A percentile compares a stretch with the other conserved stretches of the same genome.
phyloP scores from a whole-genome alignment of 2,888 invertebrate species.

The Taenaris catops region DNA sequence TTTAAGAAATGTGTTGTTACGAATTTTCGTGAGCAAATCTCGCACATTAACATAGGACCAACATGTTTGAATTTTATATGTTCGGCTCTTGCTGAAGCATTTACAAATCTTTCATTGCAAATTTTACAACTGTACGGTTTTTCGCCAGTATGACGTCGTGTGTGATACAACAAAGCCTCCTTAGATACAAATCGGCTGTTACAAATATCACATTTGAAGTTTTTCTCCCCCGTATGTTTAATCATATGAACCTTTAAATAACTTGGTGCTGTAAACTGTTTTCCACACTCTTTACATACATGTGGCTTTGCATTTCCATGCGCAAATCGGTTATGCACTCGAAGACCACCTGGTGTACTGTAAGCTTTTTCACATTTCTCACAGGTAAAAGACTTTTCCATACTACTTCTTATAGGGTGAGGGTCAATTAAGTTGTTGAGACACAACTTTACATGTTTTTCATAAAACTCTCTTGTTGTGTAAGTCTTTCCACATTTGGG shows the following conservation, averaged over 20 bases:
- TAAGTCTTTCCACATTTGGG: slow-evolving; percentile 63
- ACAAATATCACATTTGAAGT: slow-evolving; percentile 59
- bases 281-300: slow-evolving; percentile 52
- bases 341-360: slow-evolving; percentile 55
- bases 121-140: slow-evolving; percentile 58
- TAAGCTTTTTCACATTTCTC: slow-evolving; percentile 58
- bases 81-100: slow-evolving; percentile 64
- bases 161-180: slow-evolving; percentile 63
- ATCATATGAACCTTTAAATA: slow-evolving; percentile 60
- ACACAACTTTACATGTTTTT: slow-evolving; percentile 57
- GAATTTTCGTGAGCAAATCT: slow-evolving; percentile 60
- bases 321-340: slow-evolving; percentile 58
- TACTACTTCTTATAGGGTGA: slow-evolving; percentile 53
- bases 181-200: slow-evolving; percentile 57
- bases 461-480: slow-evolving; percentile 52
- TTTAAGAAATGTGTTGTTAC: slow-evolving; percentile 58
- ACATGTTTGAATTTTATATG: slow-evolving; percentile 65
- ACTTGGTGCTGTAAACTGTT: slow-evolving; percentile 66
- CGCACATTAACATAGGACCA: slow-evolving; percentile 56
- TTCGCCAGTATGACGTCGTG: slow-evolving; percentile 63
- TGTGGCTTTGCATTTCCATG: slow-evolving; percentile 63
- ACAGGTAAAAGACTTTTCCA: slow-evolving; percentile 46
- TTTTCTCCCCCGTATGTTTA: slow-evolving; percentile 63
- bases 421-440: slow-evolving; percentile 48
- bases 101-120: slow-evolving; percentile 61